Conservation (phyloP, 2,888 invertebrate genomes). For the Coelopa pilipes region DNA sequence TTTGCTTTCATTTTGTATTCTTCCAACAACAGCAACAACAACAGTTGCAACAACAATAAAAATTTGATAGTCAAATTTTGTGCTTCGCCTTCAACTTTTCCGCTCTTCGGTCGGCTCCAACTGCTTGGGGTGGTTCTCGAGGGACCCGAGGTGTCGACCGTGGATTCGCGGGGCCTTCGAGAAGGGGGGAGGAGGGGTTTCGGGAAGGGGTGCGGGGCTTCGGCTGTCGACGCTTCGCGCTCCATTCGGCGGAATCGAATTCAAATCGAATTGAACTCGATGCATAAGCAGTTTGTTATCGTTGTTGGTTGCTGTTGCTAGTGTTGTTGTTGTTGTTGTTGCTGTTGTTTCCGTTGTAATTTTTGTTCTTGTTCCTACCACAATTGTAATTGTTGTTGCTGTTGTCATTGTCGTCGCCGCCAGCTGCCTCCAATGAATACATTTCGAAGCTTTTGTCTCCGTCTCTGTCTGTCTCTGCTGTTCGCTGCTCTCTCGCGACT, state of each 20-base stretch:
- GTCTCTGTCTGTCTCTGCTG: not conserved
- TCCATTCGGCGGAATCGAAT: slow-evolving; percentile 9
- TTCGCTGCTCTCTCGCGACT: not conserved
- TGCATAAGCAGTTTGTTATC: slow-evolving; percentile 21
- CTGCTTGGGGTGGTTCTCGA: not conserved
- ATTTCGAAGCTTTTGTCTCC: slow-evolving; percentile 26
- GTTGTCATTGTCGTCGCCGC: not conserved
- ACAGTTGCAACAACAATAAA: not conserved
- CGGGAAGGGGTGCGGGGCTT: not conserved
- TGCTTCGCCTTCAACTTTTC: slow-evolving; percentile 7
- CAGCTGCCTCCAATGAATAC: slow-evolving; percentile 18
- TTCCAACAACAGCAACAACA: not conserved
- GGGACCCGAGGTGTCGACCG: not conserved
- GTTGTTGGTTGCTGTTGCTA: slow-evolving; percentile 18
- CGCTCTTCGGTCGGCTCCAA: not conserved
- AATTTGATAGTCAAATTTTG: slow-evolving; percentile 35
- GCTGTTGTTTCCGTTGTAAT: not conserved
- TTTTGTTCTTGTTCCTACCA: not conserved
- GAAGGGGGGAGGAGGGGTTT: not conserved
- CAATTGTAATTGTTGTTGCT: not conserved
- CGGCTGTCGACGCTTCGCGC: not conserved
- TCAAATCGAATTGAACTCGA: slow-evolving; percentile 20
- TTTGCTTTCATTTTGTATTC: slow-evolving; percentile 5
- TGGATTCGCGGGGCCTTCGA: not conserved
- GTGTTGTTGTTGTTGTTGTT: no score